Conservation (phyloP, 2,797 vertebrate species). For the Thalassophryne amazonica region DNA sequence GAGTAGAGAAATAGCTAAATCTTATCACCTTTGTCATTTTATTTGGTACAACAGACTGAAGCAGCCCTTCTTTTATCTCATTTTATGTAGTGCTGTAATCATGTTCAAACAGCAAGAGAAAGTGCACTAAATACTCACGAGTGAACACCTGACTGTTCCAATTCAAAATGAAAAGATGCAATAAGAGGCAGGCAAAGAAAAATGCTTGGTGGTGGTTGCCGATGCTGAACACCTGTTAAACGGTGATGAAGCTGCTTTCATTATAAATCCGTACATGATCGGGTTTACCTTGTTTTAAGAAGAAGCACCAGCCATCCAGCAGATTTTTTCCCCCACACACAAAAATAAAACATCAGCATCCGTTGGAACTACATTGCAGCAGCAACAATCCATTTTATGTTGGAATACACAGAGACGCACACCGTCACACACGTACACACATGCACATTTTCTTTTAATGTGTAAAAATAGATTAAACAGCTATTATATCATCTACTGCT, state of each 20-base stretch:
- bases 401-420: conserved; percentile 56
- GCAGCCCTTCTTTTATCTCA: conserved; percentile 61
- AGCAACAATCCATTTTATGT: conserved; percentile 48
- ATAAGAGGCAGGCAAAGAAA: neutral
- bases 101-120: conserved; percentile 41
- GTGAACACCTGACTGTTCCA: conserved; percentile 38
- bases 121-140: conserved; percentile 59
- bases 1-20: conserved; percentile 73
- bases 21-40: conserved; percentile 34
- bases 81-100: conserved; percentile 46
- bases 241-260: conserved; percentile 5
- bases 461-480: conserved; percentile 77
- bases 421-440: conserved; percentile 29
- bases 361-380: conserved; percentile 62
- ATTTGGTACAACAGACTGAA: conserved; percentile 71
- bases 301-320: conserved; percentile 42
- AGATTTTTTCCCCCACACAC: conserved; percentile 50
- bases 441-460: conserved; percentile 62
- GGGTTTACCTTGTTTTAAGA: conserved; percentile 48
- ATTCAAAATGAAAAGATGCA: conserved; percentile 39
- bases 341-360: conserved; percentile 74
- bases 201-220: conserved; percentile 23
- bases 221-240: conserved; percentile 28
- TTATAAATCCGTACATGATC: conserved; percentile 23
- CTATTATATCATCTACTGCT: conserved; percentile 63